phyloP scores from a whole-genome alignment of 1,140 invertebrate genomes.

The Brachionus koreanus region DNA sequence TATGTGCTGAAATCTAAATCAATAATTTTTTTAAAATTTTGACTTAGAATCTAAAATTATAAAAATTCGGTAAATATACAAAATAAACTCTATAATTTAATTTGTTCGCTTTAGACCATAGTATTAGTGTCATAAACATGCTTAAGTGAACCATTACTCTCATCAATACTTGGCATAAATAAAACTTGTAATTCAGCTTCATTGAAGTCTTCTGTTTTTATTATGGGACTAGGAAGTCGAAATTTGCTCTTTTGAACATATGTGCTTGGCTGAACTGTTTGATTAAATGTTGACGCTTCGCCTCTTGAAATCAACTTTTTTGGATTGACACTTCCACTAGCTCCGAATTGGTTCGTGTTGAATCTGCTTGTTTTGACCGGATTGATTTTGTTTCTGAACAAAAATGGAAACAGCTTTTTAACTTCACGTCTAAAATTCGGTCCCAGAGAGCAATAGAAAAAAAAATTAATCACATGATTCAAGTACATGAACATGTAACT shows the following conservation, averaged over 20 bases:
- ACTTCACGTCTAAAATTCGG: slow-evolving; percentile 32
- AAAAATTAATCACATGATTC: slow-evolving; percentile 43
- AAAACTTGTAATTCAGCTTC: neutral
- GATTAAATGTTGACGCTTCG: neutral
- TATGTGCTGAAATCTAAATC: neutral
- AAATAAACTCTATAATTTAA: neutral
- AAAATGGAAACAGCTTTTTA: slow-evolving; percentile 19
- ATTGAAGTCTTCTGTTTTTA: neutral
- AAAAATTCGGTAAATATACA: neutral
- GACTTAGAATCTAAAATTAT: neutral
- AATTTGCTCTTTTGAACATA: neutral
- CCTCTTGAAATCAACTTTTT: neutral
- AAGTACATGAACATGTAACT: slow-evolving; percentile 37
- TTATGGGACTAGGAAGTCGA: neutral
- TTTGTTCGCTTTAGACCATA: neutral
- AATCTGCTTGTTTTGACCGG: neutral
- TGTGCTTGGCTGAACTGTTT: neutral
- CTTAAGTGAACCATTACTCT: neutral
- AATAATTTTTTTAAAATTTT: neutral
- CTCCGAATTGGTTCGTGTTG: slow-evolving; percentile 3
- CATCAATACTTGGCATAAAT: neutral
- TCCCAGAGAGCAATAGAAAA: slow-evolving; percentile 31
- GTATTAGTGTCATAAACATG: neutral
- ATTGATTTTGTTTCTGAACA: slow-evolving; percentile 25
- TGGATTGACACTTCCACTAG: neutral